Percentiles rank a stretch among this genome's conserved stretches.
Evolutionary conservation across 2,797 vertebrate species (phyloP).

Genomic region (Chanos chanos): DNA sequence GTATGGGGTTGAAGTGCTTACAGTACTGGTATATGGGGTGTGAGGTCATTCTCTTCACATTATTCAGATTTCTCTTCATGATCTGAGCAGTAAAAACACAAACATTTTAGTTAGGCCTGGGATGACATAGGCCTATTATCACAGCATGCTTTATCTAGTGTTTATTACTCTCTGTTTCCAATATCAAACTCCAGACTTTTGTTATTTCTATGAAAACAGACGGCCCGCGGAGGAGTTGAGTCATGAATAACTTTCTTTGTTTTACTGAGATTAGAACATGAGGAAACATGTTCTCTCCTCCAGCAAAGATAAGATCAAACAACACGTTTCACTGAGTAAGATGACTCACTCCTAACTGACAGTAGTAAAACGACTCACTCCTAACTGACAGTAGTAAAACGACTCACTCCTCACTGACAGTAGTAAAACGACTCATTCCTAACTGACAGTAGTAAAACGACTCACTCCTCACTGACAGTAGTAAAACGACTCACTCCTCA

Average conservation of each 20-base stretch:
- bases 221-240: slow-evolving; percentile 72
- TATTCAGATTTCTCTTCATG: slow-evolving; percentile 97
- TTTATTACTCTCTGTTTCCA: slow-evolving; percentile 50
- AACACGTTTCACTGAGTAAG: no score
- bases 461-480: no score
- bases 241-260: slow-evolving; percentile 45
- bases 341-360: no score
- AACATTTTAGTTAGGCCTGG: not conserved
- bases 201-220: slow-evolving; percentile 56
- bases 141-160: slow-evolving; percentile 67
- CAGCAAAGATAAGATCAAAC: no score
- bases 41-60: slow-evolving; percentile 97
- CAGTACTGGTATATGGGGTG: slow-evolving; percentile 97
- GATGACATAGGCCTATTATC: slow-evolving; percentile 69
- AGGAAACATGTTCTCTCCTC: no score
- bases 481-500: no score
- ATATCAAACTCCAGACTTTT: slow-evolving; percentile 40
- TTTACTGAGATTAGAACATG: slow-evolving; percentile 54
- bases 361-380: no score
- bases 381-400: no score
- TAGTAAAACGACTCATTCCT: no score
- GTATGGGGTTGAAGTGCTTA: slow-evolving; percentile 69
- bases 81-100: slow-evolving; percentile 67
- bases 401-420: no score
- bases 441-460: no score